Evolutionary conservation across 2,113 vertebrate species (phyloP).

Genomic region (Xiphorhynchus elegans): DNA sequence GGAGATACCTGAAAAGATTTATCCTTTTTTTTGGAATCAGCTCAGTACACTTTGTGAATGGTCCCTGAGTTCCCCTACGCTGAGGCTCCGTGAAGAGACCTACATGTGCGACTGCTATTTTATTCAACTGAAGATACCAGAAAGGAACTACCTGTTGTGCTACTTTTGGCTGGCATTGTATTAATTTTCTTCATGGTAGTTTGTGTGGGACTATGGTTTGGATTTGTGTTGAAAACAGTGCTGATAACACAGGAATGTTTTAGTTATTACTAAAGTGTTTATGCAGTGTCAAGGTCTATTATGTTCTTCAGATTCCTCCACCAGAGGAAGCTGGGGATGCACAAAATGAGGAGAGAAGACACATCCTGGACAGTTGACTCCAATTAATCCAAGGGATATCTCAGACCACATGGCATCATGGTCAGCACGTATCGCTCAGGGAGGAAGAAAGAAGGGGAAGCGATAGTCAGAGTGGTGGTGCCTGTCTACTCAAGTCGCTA

Average conservation of each 20-base stretch:
- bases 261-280: not conserved
- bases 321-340: not conserved
- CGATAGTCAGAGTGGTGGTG: too few relatives aligned
- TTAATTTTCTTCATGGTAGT: not conserved
- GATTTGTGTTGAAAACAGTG: not conserved
- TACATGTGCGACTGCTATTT: not conserved
- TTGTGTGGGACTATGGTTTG: not conserved
- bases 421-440: not conserved
- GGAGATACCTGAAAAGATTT: not conserved
- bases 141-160: not conserved
- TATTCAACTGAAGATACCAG: not conserved
- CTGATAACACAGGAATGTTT: not conserved
- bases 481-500: not conserved
- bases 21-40: not conserved
- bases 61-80: not conserved
- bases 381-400: accelerated
- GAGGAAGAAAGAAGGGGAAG: not conserved
- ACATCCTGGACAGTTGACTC: not conserved
- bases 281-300: not conserved
- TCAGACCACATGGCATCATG: not conserved
- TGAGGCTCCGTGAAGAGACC: not conserved
- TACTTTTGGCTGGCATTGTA: not conserved
- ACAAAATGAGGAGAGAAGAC: not conserved
- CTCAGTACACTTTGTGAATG: not conserved
- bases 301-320: not conserved